Conservation (phyloP, 2,888 invertebrate genomes). For the Baccha elongata region DNA sequence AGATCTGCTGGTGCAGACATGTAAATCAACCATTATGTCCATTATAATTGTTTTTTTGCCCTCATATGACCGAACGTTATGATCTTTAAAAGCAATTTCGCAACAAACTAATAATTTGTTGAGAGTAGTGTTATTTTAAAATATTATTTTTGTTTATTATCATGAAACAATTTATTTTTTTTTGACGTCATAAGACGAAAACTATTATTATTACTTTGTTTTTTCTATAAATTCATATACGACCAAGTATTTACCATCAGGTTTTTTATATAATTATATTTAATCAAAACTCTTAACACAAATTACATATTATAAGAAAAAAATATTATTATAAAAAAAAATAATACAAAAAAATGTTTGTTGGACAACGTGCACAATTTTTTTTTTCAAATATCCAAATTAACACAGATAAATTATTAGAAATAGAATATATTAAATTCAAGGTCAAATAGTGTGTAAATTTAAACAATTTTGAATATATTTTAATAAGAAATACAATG, state of each 20-base stretch:
- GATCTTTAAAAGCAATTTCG: too few species aligned
- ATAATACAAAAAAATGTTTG: neutral
- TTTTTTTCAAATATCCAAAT: constrained; percentile 1
- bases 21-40: too few species aligned
- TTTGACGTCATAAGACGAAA: constrained; percentile 16
- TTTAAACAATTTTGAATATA: constrained; percentile 14
- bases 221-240: constrained; percentile 10
- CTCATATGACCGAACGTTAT: too few species aligned
- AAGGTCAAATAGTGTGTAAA: constrained; percentile 14
- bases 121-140: too few species aligned
- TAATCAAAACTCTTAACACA: constrained; percentile 25
- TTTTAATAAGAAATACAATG: constrained; percentile 10
- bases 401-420: constrained; percentile 30
- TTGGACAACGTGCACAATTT: constrained; percentile 33
- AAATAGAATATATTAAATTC: constrained; percentile 11
- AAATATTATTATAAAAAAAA: constrained; percentile 17
- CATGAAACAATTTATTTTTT: constrained; percentile 33
- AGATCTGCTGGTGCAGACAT: too few species aligned
- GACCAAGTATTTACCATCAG: constrained; percentile 26
- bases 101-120: too few species aligned
- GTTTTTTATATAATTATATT: neutral
- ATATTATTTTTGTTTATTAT: constrained; percentile 43
- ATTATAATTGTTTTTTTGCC: too few species aligned
- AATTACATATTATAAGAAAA: neutral
- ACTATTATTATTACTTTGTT: neutral